Evolutionary conservation across 2,797 vertebrate genomes (phyloP), one percentile per base, ranked within the genome.

Genomic region (Coccyzus lansbergi): DNA sequence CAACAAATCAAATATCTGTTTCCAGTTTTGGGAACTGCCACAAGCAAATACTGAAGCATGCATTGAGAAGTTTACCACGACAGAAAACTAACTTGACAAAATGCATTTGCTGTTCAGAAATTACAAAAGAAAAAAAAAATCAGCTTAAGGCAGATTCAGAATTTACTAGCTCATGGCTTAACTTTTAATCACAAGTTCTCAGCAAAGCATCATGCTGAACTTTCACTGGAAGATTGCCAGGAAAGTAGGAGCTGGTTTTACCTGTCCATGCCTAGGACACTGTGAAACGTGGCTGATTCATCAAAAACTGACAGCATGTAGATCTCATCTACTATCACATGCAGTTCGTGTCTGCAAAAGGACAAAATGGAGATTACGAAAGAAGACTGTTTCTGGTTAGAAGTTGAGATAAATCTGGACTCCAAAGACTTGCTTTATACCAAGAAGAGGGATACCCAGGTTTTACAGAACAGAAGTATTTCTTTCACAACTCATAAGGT

Each of bases 261-360:
- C 99, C 99, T 98, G 89, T 98, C 98, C 90, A 99, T 92, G 95
- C 99, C 97, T 83, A 99, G 98, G 93, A 99, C 98, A 71, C 99
- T 99, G 95, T 90, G 97, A 97, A 99, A 99, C 16, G 94, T 96
- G 74, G 97, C 83, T 1, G 98, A 97, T 88, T 99, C 98, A 34
- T 99, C 98, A 96, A 99, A 99, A 86, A 99, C 98, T 0, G 99
- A 98, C 95, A 99, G 98, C 99, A 99, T 99, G 97, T 99, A 99
- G 93, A 99, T 96, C 95, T 99, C 99, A 86, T 99, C 99, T 77
- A 99, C 96, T 71, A 99, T 98, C 96, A 98, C 98, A 15, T 99
- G 99, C 82, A 99, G 97, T 90, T 98, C 94, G 29, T 99, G 98
- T 94, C 99, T 99, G 91, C 60, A 97, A 93, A 42, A 83, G 7